Evolutionary conservation across 2,797 vertebrate genomes (phyloP).

Genomic region (Mormyrus hasselquistii): DNA sequence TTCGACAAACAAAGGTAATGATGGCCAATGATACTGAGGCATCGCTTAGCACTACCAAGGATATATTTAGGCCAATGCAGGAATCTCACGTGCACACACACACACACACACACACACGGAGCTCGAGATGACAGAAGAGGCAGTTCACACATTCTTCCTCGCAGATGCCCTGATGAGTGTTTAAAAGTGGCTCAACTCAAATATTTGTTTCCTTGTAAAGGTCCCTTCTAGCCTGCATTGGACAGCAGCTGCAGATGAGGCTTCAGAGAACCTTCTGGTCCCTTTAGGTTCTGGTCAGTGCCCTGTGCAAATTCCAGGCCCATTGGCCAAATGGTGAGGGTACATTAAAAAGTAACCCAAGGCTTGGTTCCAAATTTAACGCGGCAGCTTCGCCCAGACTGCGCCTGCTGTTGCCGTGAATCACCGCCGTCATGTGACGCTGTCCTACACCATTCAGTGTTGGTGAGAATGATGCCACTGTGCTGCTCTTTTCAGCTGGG

Average conservation of each 20-base stretch:
- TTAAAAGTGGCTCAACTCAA: conserved; percentile 13
- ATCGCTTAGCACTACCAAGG: not conserved
- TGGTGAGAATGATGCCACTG: conserved; percentile 17
- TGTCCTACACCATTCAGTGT: conserved; percentile 22
- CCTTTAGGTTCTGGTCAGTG: not conserved
- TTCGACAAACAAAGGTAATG: not conserved
- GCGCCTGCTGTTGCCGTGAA: conserved; percentile 19
- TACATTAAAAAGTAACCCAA: not conserved
- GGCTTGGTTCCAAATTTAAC: not conserved
- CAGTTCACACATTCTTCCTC: not conserved
- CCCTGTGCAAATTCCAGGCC: not conserved
- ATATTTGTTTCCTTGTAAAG: conserved; percentile 23
- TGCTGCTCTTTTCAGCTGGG: conserved; percentile 18
- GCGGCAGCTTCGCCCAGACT: not conserved
- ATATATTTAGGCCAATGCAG: not conserved
- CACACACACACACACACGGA: not conserved
- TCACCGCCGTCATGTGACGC: conserved; percentile 17
- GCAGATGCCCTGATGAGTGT: not conserved
- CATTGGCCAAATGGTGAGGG: conserved; percentile 9
- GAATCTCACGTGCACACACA: not conserved
- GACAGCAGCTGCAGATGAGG: conserved; percentile 15
- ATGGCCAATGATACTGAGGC: not conserved
- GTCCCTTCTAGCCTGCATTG: conserved; percentile 25
- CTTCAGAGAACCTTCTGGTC: not conserved
- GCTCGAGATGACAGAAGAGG: not conserved